A percentile compares a stretch with the other conserved stretches of the same genome.
Evolutionary conservation across 2,113 vertebrate genomes (phyloP).

Genomic region (Hippopotamus amphibius): DNA sequence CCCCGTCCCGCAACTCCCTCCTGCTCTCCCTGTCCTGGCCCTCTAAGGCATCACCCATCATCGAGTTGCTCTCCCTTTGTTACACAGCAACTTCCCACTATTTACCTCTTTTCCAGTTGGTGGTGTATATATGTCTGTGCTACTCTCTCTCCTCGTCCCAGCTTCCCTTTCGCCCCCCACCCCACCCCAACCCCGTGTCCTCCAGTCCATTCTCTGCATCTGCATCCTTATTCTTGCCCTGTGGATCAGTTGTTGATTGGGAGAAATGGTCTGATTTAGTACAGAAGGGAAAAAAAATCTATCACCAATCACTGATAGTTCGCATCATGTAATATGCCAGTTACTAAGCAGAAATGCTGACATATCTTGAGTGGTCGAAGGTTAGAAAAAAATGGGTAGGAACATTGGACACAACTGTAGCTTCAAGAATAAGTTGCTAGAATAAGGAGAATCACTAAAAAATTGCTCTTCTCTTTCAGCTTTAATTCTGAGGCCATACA

Average conservation of each 20-base stretch:
- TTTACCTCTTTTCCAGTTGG: too few species aligned
- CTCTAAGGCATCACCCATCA: too few species aligned
- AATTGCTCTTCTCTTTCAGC: not conserved
- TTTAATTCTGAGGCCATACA: not conserved
- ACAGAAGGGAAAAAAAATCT: not conserved
- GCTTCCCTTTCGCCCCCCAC: too few species aligned
- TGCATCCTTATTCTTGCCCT: too few species aligned
- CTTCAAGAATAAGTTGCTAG: not conserved
- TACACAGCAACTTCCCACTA: too few species aligned
- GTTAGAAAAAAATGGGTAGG: not conserved
- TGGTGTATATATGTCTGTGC: too few species aligned
- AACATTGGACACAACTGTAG: not conserved
- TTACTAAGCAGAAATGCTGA: not conserved
- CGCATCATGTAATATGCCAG: not conserved
- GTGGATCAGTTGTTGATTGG: not conserved
- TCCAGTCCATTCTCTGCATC: too few species aligned
- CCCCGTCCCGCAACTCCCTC: too few species aligned
- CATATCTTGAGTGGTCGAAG: not conserved
- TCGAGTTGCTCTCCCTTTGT: too few species aligned
- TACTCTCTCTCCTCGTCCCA: too few species aligned
- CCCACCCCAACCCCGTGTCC: too few species aligned
- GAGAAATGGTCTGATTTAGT: constrained; percentile 4
- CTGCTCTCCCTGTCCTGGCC: too few species aligned
- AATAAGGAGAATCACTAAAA: not conserved
- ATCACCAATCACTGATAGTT: not conserved